Conservation (phyloP, 2,113 vertebrate species). For the Fregetta grallaria region DNA sequence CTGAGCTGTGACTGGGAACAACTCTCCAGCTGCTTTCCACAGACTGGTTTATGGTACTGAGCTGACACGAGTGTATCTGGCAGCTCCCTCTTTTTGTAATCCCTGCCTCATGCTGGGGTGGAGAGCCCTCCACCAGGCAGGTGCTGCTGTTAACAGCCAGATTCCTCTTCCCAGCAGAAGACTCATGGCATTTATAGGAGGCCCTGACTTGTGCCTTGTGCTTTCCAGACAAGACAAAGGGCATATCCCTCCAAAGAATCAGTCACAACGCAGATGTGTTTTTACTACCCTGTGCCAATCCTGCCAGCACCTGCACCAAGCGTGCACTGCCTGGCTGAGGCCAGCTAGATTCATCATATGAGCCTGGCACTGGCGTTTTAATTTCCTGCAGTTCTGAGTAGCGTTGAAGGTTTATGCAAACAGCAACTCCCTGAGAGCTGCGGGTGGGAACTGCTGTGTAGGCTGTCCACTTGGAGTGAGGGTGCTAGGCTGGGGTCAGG, state of each 20-base stretch:
- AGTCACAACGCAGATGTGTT: not conserved
- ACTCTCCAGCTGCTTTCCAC: not conserved
- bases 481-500: not conserved
- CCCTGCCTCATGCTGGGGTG: not conserved
- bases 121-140: not conserved
- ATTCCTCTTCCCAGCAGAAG: not conserved
- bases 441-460: not conserved
- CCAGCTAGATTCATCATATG: not conserved
- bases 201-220: not conserved
- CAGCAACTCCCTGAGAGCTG: not conserved
- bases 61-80: accelerated
- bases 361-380: not conserved
- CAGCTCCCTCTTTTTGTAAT: not conserved
- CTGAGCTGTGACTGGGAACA: not conserved
- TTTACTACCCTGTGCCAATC: not conserved
- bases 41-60: not conserved
- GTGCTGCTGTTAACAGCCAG: not conserved
- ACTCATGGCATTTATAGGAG: not conserved
- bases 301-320: not conserved
- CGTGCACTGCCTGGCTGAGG: not conserved
- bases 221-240: not conserved
- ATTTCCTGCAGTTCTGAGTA: not conserved
- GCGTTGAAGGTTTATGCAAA: not conserved
- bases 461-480: not conserved
- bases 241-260: not conserved